Percentiles rank a stretch among this genome's conserved stretches.
Evolutionary conservation across 64 coral and sea anemone genomes (phyloP).

Genomic region (Dendrophyllia cribrosa): DNA sequence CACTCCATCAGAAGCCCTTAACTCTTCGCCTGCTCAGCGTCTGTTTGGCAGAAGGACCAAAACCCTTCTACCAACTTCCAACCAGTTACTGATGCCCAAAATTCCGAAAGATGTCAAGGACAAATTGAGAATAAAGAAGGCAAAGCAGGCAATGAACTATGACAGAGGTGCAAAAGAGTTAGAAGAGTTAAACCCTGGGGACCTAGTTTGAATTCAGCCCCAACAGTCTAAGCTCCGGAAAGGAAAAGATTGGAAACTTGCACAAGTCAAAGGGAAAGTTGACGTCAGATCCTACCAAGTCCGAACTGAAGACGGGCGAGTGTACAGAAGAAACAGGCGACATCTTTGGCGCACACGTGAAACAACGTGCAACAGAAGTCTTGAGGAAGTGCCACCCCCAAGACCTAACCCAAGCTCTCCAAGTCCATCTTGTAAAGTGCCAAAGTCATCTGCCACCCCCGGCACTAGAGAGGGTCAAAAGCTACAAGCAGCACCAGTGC

Average conservation of each 20-base stretch:
- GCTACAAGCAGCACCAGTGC: not conserved
- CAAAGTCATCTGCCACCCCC: not conserved
- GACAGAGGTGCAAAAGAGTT: constrained; percentile 49
- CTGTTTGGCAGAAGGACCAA: constrained; percentile 35
- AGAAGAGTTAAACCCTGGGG: constrained; percentile 1
- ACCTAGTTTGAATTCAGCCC: constrained; percentile 24
- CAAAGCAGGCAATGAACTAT: constrained; percentile 6
- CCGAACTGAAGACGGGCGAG: constrained; percentile 26
- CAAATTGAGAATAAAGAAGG: not conserved
- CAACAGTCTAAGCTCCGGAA: not conserved
- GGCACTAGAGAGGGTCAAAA: not conserved
- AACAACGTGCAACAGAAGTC: not conserved
- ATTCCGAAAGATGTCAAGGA: not conserved
- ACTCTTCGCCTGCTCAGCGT: constrained; percentile 47
- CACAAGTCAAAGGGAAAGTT: constrained; percentile 25
- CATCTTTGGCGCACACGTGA: not conserved
- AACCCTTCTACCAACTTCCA: constrained; percentile 53
- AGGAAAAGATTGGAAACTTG: not conserved
- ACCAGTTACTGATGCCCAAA: not conserved
- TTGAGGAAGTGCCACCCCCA: not conserved
- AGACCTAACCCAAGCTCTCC: too few species aligned
- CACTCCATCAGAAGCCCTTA: constrained; percentile 42
- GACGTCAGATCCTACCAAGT: constrained; percentile 63
- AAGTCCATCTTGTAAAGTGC: not conserved
- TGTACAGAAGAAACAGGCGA: constrained; percentile 41